Conservation (phyloP, 2,113 vertebrate species). For the Equus quagga region DNA sequence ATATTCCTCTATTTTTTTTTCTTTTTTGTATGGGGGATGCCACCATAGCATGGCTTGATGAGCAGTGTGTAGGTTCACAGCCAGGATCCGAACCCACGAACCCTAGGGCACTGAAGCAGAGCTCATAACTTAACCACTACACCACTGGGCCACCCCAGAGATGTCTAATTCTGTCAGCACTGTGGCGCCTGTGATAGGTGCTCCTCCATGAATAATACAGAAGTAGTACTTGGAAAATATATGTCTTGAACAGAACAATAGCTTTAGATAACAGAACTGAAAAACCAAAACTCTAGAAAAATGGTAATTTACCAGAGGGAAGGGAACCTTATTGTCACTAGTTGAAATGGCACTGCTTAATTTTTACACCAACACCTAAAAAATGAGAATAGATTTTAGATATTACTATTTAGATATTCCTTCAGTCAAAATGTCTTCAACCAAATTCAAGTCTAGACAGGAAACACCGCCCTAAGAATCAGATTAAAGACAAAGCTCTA, state of each 20-base stretch:
- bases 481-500: constrained; percentile 46
- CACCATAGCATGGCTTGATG: no score
- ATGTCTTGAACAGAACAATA: not conserved
- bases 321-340: not conserved
- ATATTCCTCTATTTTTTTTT: no score
- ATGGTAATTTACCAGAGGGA: not conserved
- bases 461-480: not conserved
- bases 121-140: no score
- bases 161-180: not conserved
- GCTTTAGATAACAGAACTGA: not conserved
- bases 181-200: not conserved
- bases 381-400: not conserved
- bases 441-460: constrained; percentile 1
- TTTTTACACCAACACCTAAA: not conserved
- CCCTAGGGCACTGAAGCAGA: no score
- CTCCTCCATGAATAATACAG: not conserved
- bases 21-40: no score
- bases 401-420: not conserved
- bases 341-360: not conserved
- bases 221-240: not conserved
- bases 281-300: not conserved
- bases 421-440: constrained; percentile 29
- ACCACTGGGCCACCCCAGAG: not conserved
- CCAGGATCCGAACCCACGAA: no score
- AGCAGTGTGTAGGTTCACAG: no score